These are phyloP conservation scores for Semnornis frantzii DNA, from an alignment of 2,113 vertebrate species.

Conservation along the genomic window DNA sequence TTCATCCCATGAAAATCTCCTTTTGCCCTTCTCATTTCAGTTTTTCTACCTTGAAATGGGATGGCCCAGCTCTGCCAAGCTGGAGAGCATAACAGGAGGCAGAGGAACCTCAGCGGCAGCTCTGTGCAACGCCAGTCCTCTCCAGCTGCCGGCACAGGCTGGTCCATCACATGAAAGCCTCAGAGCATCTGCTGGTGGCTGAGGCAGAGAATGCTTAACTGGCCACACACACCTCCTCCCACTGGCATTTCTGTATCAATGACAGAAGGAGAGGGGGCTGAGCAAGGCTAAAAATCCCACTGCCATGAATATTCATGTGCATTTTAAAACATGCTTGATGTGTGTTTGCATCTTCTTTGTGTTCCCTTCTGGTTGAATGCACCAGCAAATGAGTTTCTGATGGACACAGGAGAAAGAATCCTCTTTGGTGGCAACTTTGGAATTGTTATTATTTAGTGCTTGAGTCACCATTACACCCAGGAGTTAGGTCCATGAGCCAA, in stretches of 20 bases:
- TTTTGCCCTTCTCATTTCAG: background rate
- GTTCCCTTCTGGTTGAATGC: background rate
- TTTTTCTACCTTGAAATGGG: background rate
- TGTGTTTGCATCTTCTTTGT: background rate
- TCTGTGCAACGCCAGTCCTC: background rate
- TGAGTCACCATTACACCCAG: background rate
- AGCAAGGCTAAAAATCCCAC: background rate
- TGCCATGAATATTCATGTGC: background rate
- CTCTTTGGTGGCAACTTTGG: background rate
- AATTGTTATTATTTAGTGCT: background rate
- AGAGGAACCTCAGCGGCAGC: background rate
- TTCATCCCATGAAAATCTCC: background rate
- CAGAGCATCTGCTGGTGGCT: background rate
- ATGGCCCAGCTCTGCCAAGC: accelerated
- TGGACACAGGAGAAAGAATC: background rate
- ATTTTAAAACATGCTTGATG: background rate
- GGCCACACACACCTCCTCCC: background rate
- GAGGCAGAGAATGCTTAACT: background rate
- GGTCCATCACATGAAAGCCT: background rate
- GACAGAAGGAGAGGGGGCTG: background rate
- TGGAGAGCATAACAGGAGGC: background rate
- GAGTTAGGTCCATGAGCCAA: background rate
- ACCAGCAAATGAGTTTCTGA: background rate
- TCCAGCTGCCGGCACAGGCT: background rate
- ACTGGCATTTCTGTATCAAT: background rate